Evolutionary conservation across 2,113 vertebrate genomes (phyloP).

Genomic region (Protobothrops mucrosquamatus): DNA sequence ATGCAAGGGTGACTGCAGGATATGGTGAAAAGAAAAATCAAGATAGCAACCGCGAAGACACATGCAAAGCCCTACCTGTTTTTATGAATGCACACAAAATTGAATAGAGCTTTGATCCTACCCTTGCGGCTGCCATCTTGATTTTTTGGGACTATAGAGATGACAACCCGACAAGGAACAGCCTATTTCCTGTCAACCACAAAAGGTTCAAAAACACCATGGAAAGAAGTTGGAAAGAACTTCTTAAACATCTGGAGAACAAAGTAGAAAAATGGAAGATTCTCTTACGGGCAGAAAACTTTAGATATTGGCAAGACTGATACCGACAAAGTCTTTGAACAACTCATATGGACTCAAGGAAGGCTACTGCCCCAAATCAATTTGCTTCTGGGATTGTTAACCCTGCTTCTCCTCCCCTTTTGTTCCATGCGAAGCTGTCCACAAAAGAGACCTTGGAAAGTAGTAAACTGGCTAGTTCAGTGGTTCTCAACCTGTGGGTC

Average conservation of each 20-base stretch:
- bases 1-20: not conserved
- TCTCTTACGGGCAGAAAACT: not conserved
- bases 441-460: slow-evolving; percentile 53
- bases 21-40: not conserved
- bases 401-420: not conserved
- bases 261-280: not conserved
- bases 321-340: not conserved
- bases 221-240: not conserved
- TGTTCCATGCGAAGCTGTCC: not conserved
- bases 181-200: not conserved
- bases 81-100: not conserved
- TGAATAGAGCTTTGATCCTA: not conserved
- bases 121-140: not conserved
- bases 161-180: not conserved
- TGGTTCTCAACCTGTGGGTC: no score
- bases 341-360: not conserved
- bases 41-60: not conserved
- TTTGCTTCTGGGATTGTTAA: not conserved
- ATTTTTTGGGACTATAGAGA: not conserved
- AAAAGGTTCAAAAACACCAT: not conserved
- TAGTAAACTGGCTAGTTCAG: slow-evolving; percentile 43
- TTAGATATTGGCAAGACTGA: not conserved
- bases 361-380: not conserved
- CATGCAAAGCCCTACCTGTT: not conserved
- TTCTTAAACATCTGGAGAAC: not conserved